phyloP scores from a whole-genome alignment of 2,888 invertebrate species.

The Chymomyza procnemis region DNA sequence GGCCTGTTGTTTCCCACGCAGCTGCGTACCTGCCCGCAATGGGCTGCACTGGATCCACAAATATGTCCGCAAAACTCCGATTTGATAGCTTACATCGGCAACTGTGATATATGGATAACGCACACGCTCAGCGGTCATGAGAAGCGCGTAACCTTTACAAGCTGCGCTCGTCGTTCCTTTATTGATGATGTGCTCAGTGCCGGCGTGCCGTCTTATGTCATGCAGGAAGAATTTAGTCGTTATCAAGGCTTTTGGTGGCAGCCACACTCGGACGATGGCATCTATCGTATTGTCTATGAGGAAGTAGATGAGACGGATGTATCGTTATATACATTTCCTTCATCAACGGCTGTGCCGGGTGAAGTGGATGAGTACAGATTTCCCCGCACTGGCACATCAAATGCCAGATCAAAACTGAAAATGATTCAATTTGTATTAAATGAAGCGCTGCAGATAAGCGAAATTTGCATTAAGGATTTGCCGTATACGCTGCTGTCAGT shows the following conservation, averaged over 20 bases:
- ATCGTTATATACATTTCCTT: constrained; percentile 92
- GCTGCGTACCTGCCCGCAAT: constrained; percentile 82
- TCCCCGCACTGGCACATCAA: constrained; percentile 92
- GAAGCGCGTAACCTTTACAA: constrained; percentile 85
- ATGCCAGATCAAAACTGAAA: constrained; percentile 93
- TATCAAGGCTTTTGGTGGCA: constrained; percentile 99
- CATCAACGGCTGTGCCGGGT: constrained; percentile 87
- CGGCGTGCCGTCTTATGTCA: constrained; percentile 98
- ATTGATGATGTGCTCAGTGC: constrained; percentile 92
- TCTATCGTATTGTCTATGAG: constrained; percentile 90
- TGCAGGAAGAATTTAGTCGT: constrained; percentile 98
- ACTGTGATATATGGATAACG: constrained; percentile 94
- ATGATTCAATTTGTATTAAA: constrained; percentile 87
- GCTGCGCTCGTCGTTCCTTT: constrained; percentile 84
- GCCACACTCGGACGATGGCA: constrained; percentile 85
- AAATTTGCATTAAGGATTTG: constrained; percentile 87
- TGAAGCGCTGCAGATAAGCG: constrained; percentile 83
- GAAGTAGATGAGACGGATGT: constrained; percentile 94
- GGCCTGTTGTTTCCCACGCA: constrained; percentile 85
- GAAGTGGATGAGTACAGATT: constrained; percentile 92
- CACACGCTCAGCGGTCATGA: constrained; percentile 82
- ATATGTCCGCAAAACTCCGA: constrained; percentile 82
- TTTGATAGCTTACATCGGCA: constrained; percentile 92
- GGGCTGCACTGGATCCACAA: constrained; percentile 88
- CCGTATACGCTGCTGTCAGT: constrained; percentile 87